Evolutionary conservation across 2,888 invertebrate species (phyloP), one percentile per base, ranked within the genome.

Genomic region (Ornithoptera priamus): DNA sequence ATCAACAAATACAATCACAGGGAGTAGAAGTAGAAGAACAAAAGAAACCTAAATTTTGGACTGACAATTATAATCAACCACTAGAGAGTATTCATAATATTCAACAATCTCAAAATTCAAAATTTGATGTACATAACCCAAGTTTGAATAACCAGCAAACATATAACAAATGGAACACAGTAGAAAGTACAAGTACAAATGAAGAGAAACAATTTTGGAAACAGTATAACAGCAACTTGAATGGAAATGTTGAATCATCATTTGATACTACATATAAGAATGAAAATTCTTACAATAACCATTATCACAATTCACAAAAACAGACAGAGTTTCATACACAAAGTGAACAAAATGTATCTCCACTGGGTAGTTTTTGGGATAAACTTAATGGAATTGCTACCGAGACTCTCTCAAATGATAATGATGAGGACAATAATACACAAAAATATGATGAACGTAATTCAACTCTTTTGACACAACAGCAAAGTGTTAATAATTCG

Each of bases 11-110:
- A 71, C 72, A 74, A 8, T 42, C 60, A 0, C 60, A 65, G 22
- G 62, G 60, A 68, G 62, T 53, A 56, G 59, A 68, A 69, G 30
- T 30, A 30, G 66, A 66, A 20, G 22, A 22, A 22, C n/a, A 68
- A 36, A 42, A 18, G n/a, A 66, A 62, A 59, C 39, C n/a, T 65
- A 36, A 58, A n/a, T 60, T 30, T 36, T 62, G 30, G 59, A 42
- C 36, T 53, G 74, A 75, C 46, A 64, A 77, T 67, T 42, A 46
- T 53, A 74, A 67, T 10, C 77, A 78, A 58, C 74, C 77, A 69
- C 67, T 62, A 24, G 70, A 75, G 46, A 64, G 70, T 56, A 46
- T 22, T 18, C 17, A 50, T 58, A 10, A 42, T 17, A 24, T 20
- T 57, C 24, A 68, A 15, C 57, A 65, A 57, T 22, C 59, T 30